Evolutionary conservation across 2,113 vertebrate species (phyloP).

Genomic region (Hippocampus comes): DNA sequence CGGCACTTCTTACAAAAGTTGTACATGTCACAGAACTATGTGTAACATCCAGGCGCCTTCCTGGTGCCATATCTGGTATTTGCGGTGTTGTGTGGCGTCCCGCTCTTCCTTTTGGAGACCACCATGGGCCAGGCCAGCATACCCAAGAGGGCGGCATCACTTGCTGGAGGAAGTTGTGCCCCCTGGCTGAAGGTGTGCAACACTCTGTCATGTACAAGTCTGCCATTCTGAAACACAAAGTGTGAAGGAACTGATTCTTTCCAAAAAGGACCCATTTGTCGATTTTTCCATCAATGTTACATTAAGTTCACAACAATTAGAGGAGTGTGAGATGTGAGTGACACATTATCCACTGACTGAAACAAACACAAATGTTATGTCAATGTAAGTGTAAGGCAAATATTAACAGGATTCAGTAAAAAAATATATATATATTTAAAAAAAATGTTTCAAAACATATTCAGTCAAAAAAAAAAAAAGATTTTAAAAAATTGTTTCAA

Average conservation of each 20-base stretch:
- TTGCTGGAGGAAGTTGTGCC: too few relatives aligned
- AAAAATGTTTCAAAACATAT: too few relatives aligned
- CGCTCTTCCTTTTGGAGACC: slow-evolving; percentile 71
- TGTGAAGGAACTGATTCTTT: neutral
- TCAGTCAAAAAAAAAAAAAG: too few relatives aligned
- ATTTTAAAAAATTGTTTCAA: too few relatives aligned
- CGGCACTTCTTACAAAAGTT: too few relatives aligned
- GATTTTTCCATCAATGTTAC: neutral
- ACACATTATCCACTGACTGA: neutral
- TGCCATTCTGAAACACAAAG: neutral
- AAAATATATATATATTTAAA: too few relatives aligned
- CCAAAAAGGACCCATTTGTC: neutral
- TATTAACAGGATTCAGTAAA: neutral
- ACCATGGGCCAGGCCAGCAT: slow-evolving; percentile 68
- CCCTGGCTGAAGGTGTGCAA: too few relatives aligned
- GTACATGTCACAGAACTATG: neutral
- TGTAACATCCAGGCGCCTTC: slow-evolving; percentile 62
- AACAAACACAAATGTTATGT: neutral
- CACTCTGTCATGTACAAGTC: neutral
- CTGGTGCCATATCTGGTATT: slow-evolving; percentile 73
- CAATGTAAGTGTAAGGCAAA: neutral
- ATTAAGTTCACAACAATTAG: neutral
- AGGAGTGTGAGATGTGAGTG: neutral
- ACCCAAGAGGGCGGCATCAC: too few relatives aligned
- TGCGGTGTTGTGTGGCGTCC: slow-evolving; percentile 66